Conservation (phyloP, 2,797 vertebrate genomes). For the Pangasius mekongensis region DNA sequence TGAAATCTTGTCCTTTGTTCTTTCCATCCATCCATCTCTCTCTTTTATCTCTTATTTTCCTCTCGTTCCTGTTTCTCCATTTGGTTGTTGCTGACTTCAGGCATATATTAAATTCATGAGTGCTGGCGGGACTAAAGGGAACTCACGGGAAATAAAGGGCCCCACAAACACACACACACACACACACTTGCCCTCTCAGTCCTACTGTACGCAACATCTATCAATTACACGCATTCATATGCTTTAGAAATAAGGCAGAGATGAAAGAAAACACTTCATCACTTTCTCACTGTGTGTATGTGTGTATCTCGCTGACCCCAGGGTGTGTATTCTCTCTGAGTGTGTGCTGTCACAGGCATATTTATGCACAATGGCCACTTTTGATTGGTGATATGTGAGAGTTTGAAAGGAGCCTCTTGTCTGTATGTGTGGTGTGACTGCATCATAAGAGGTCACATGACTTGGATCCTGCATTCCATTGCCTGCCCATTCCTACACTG, state of each 20-base stretch:
- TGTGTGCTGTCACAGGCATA: constrained; percentile 17
- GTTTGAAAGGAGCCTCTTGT: constrained; percentile 50
- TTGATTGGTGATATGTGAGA: constrained; percentile 43
- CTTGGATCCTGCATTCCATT: constrained; percentile 28
- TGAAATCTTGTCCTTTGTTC: constrained; percentile 46
- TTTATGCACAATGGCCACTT: constrained; percentile 54
- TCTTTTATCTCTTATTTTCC: constrained; percentile 55
- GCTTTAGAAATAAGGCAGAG: constrained; percentile 24
- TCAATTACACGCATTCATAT: constrained; percentile 44
- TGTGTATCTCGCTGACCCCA: constrained; percentile 1
- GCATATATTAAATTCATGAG: constrained; percentile 75
- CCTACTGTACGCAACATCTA: constrained; percentile 28
- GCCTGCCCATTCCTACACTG: constrained; percentile 38
- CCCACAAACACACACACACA: constrained; percentile 50
- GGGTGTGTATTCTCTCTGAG: constrained; percentile 26
- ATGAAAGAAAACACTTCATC: constrained; percentile 50
- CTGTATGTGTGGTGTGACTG: constrained; percentile 6
- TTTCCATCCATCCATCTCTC: constrained; percentile 51
- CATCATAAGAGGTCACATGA: constrained; percentile 35
- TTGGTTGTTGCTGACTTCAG: constrained; percentile 64
- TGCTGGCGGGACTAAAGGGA: constrained; percentile 57
- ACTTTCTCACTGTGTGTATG: constrained; percentile 11
- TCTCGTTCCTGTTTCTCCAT: constrained; percentile 64
- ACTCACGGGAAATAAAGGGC: constrained; percentile 67
- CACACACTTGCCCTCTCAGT: constrained; percentile 19